Conservation (phyloP, 2,888 invertebrate species). For the Mythimna ferrago region DNA sequence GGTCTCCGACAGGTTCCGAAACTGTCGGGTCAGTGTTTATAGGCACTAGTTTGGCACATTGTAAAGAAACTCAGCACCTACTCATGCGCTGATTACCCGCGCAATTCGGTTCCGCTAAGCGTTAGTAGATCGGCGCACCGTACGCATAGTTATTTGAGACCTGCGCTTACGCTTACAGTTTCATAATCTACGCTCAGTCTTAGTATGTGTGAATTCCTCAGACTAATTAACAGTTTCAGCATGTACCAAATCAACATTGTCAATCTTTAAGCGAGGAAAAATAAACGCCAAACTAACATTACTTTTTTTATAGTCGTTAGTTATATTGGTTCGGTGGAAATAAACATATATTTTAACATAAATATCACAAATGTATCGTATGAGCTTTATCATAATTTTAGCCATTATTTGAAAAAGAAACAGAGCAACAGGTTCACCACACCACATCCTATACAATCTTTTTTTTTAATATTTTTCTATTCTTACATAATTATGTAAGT, state of each 20-base stretch:
- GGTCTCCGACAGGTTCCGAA: too few relatives aligned
- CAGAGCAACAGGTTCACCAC: not conserved
- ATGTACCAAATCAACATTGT: not conserved
- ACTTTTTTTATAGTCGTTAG: not conserved
- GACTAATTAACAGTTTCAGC: not conserved
- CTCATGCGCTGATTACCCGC: too few relatives aligned
- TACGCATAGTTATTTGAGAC: not conserved
- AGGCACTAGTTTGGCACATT: too few relatives aligned
- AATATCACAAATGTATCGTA: not conserved
- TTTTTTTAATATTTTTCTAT: constrained; percentile 1
- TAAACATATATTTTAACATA: not conserved
- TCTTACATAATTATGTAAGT: constrained; percentile 24
- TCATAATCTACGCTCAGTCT: not conserved
- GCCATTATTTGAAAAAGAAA: constrained; percentile 2
- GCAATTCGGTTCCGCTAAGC: too few relatives aligned
- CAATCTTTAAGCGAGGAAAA: not conserved
- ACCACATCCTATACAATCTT: not conserved
- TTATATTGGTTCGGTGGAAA: not conserved
- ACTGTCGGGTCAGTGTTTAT: too few relatives aligned
- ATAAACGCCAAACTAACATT: not conserved
- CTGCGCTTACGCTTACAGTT: not conserved
- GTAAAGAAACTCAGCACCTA: too few relatives aligned
- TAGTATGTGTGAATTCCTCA: not conserved
- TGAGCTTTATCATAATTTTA: not conserved
- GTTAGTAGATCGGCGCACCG: too few relatives aligned